phyloP scores from a whole-genome alignment of 2,888 invertebrate genomes.

The Torymus auratus region DNA sequence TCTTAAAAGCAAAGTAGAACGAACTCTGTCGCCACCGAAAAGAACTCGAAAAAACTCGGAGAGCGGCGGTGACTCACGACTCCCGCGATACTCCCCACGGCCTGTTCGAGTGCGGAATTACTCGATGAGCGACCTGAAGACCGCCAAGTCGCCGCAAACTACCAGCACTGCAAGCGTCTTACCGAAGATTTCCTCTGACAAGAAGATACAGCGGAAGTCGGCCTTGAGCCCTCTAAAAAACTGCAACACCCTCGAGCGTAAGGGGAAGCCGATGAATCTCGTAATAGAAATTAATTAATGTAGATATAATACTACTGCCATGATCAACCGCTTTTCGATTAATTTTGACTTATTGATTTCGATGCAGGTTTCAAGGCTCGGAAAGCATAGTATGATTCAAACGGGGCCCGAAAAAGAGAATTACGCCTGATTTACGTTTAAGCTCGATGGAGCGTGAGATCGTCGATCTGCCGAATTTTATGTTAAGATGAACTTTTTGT shows the following conservation, averaged over 20 bases:
- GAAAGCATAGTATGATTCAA: slow-evolving; percentile 19
- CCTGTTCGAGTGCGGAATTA: slow-evolving; percentile 40
- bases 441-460: neutral
- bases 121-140: slow-evolving; percentile 50
- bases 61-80: slow-evolving; percentile 35
- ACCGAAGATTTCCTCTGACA: slow-evolving; percentile 23
- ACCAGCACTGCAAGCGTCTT: neutral
- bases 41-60: slow-evolving; percentile 40
- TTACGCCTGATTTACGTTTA: slow-evolving; percentile 60
- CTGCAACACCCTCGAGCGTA: slow-evolving; percentile 63
- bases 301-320: neutral
- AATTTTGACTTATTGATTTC: neutral
- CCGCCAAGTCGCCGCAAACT: slow-evolving; percentile 27
- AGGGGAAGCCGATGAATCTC: slow-evolving; percentile 64
- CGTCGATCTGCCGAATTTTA: neutral
- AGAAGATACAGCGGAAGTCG: slow-evolving; percentile 25
- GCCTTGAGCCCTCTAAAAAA: slow-evolving; percentile 67
- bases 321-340: neutral
- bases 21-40: slow-evolving; percentile 53
- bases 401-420: slow-evolving; percentile 69
- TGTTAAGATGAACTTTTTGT: slow-evolving; percentile 30
- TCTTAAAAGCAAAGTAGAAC: slow-evolving; percentile 21
- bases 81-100: slow-evolving; percentile 53
- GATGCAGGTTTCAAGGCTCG: slow-evolving; percentile 43
- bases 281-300: slow-evolving; percentile 60